A percentile compares a stretch with the other conserved stretches of the same genome.
phyloP scores from a whole-genome alignment of 1,140 invertebrate species.

The Elysia chlorotica region DNA sequence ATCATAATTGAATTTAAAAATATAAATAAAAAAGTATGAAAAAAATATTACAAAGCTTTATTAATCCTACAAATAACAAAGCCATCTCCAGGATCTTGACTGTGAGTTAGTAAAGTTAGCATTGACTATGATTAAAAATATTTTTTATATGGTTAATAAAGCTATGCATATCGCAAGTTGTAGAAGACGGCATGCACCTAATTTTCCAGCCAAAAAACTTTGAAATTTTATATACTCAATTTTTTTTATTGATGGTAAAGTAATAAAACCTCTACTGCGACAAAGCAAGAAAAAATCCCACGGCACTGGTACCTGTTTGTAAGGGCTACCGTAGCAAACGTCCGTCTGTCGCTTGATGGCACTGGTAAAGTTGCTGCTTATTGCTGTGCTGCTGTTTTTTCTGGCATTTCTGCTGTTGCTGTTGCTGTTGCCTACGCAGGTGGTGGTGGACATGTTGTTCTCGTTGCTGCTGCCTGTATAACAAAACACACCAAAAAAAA shows the following conservation, averaged over 20 bases:
- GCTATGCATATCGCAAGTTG: background rate
- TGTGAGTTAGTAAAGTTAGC: too few species aligned
- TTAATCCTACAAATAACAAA: too few species aligned
- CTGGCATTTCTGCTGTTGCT: background rate
- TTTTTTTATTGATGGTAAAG: background rate
- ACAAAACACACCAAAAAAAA: background rate
- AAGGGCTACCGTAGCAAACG: constrained; percentile 49
- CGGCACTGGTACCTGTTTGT: constrained; percentile 39
- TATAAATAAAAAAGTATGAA: too few species aligned
- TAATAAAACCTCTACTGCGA: background rate
- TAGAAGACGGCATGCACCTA: background rate
- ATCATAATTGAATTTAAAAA: too few species aligned
- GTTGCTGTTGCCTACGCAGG: constrained; percentile 5
- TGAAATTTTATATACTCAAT: background rate
- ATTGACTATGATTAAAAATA: too few species aligned
- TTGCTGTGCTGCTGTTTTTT: background rate
- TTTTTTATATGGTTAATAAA: too few species aligned
- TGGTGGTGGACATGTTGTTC: background rate
- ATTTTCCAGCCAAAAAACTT: background rate
- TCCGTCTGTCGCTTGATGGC: constrained; percentile 25
- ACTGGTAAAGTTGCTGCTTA: background rate
- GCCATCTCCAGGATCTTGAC: too few species aligned
- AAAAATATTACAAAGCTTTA: too few species aligned
- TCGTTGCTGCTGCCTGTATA: background rate
- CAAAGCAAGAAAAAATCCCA: constrained; percentile 6